Percentiles rank a stretch among this genome's conserved stretches.
Evolutionary conservation across 2,113 vertebrate genomes (phyloP).

Genomic region (Pithys albifrons): DNA sequence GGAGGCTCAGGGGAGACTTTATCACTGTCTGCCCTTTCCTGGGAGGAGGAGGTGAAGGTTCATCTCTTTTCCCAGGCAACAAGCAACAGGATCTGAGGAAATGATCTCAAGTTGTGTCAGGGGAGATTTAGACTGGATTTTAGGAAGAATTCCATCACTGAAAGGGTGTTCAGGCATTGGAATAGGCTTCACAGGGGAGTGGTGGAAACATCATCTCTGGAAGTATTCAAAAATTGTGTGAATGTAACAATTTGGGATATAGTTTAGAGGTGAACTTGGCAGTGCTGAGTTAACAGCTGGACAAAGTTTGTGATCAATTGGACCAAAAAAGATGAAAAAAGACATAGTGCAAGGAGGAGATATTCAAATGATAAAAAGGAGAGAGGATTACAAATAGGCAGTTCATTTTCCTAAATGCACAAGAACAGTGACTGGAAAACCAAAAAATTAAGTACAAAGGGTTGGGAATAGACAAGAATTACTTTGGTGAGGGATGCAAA

Average conservation of each 20-base stretch:
- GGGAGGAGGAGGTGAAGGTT: neutral
- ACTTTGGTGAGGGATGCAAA: neutral
- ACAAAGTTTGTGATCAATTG: neutral
- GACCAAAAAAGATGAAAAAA: neutral
- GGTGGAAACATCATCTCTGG: neutral
- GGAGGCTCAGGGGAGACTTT: neutral
- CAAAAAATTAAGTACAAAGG: neutral
- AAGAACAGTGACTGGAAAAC: neutral
- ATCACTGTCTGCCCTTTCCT: neutral
- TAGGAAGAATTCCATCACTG: neutral
- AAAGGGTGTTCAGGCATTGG: neutral
- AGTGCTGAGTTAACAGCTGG: too few relatives aligned
- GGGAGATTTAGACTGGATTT: neutral
- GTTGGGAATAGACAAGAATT: neutral
- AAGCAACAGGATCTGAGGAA: neutral
- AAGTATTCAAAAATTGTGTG: neutral
- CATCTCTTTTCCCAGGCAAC: neutral
- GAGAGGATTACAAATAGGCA: neutral
- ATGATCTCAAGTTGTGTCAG: neutral
- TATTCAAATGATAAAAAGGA: neutral
- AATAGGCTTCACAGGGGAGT: neutral
- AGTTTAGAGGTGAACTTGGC: neutral
- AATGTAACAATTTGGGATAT: neutral
- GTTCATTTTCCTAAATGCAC: neutral
- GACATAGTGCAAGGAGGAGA: fast-evolving